Base-by-base conservation (phyloP, 2,113 vertebrate genomes). In the Notothenia coriiceps region DNA sequence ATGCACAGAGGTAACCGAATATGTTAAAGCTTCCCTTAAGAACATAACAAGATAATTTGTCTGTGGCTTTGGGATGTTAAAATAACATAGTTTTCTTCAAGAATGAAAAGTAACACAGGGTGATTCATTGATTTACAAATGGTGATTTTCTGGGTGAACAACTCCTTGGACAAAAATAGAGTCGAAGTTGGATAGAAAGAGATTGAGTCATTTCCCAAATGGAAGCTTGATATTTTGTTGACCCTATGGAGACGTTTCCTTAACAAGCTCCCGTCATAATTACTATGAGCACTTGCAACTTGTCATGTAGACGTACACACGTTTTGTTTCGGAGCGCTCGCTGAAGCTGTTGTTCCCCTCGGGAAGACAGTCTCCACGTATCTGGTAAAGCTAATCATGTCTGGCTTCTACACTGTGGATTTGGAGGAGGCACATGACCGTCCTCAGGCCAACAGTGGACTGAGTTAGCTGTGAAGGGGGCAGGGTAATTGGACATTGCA, bases 401-500 rank as follows among this genome's bases (percentile, higher is more conserved):
- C 44, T 71, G 17, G 18, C 3, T 1, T 59, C 55, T 25, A 40
- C 14, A 35, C 14, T 25, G 9, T 25, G n/a, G 46, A 43, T 78
- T 55, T 35, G 18, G 51, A 52, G 7, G 25, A 68, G 63, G 40
- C 47, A n/a, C 40, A 5, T 55, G n/a, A 5, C 10, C 52, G 14
- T 66, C 61, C 63, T 62, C 40, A 17, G 40, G 62, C 56, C 25
- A 25, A 3, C 62, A 33, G 20, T 17, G 62, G 20, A 61, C 10
- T 14, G 9, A 61, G 14, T 14, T 13, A 61, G 35, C 47, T 17
- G 40, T 11, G 61, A 56, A 56, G 14, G 55, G 56, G 15, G 3
- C 35, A 46, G 44, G 2, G 68, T 73, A 73, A 68, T 63, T 68
- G 44, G 61, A 74, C 59, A 10, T 70, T 63, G 47, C 25, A 60